Evolutionary conservation across 2,888 invertebrate genomes (phyloP), one percentile per base, ranked within the genome.

Genomic region (Drosophila atripex): DNA sequence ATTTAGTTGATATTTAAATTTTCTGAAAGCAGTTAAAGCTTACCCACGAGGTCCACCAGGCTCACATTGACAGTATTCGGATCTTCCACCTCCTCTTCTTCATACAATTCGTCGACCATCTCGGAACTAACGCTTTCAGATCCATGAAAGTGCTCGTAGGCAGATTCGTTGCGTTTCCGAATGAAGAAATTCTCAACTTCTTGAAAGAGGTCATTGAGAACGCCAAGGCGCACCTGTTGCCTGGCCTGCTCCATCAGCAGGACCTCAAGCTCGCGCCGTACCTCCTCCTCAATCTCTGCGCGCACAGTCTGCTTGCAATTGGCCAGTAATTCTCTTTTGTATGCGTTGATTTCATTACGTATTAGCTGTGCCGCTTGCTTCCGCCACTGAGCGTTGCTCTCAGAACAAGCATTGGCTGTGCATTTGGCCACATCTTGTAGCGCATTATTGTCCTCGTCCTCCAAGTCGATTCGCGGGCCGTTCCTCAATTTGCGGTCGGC

Each of bases 361-460:
- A 84, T 77, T 2, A 63, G 30, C 5, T 73, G 49, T 0, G 66
- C 64, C 0, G 85, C 80, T n/a, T 80, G 61, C 6, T 3, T 8
- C 5, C 88, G 88, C 88, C 83, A 88, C 5, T 45, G 47, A 1
- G 77, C 60, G 11, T 64, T 78, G 54, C 47, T 80, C n/a, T 80
- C 85, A 0, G 76, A 69, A 38, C 87, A 84, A n/a, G 56, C 69
- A 3, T 70, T 66, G 8, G 23, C 1, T 2, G 55, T 32, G 23
- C 80, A 80, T 1, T 43, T 41, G 0, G 39, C 51, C 11, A 75
- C 80, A 23, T 80, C 84, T 28, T 50, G 54, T 5, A 86, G 18
- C 9, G 14, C 39, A 16, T 76, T 77, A 11, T 72, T 69, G 5
- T 51, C 53, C 5, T 66, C 54, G 0, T 47, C 50, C 1, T 47